Conservation (phyloP, 2,797 vertebrate genomes). For the Gymnothorax javanicus region DNA sequence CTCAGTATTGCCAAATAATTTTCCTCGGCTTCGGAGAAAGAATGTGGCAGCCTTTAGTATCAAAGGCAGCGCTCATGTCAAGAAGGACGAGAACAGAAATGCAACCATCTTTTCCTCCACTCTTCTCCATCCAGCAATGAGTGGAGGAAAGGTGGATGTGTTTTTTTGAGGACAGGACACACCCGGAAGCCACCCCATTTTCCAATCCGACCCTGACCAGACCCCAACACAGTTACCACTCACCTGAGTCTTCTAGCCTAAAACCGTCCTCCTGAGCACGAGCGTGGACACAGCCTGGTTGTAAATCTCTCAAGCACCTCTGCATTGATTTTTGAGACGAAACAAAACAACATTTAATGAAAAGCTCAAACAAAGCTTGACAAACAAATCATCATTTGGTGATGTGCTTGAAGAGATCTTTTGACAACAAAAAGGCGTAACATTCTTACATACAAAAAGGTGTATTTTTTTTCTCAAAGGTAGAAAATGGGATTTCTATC, state of each 20-base stretch:
- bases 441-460: neutral
- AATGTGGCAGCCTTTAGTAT: too few species aligned
- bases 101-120: neutral
- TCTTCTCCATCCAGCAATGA: neutral
- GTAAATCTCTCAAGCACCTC: constrained; percentile 19
- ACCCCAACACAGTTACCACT: neutral
- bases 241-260: constrained; percentile 32
- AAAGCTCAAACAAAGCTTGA: neutral
- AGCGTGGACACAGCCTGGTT: neutral
- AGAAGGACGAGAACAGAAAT: neutral
- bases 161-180: too few species aligned
- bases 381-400: neutral
- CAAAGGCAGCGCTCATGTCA: too few species aligned
- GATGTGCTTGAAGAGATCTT: neutral
- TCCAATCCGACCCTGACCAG: neutral
- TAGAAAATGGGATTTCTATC: too few species aligned
- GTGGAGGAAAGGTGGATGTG: too few species aligned
- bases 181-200: too few species aligned
- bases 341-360: neutral
- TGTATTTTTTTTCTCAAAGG: neutral
- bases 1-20: too few species aligned
- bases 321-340: constrained; percentile 2
- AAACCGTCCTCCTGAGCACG: neutral
- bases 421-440: too few species aligned
- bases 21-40: too few species aligned